Evolutionary conservation across 2,888 invertebrate genomes (phyloP), one percentile per base, ranked within the genome.

Genomic region (Phengaris arion): DNA sequence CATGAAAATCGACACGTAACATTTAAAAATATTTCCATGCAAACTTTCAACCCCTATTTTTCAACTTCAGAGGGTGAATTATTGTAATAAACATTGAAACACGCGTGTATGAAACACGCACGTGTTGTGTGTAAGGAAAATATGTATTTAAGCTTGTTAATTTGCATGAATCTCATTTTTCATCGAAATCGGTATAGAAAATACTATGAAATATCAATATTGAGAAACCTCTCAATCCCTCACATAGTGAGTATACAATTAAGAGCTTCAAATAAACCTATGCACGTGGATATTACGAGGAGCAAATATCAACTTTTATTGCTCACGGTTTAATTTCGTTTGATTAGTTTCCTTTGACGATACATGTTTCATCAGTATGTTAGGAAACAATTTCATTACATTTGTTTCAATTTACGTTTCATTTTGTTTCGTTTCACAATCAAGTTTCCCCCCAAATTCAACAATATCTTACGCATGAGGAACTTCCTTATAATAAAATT

Each of bases 401-500:
- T 22, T 10, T 22, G 10, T 59, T 5, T 59, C 59, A 59, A 10
- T 59, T 59, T 3, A 59, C 22, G 59, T 59, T 22, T 22, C 52
- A 52, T 52, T 52, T 12, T 52, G 52, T 52, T 52, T 52, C 22
- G 15, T 57, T 57, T 2, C 9, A 57, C 22, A 7, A 22, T 59
- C 4, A 59, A 59, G 15, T 13, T 55, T 52, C 57, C 35, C 35
- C 35, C 35, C 57, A 15, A 15, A 57, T 45, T 68, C 45, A 22
- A 68, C 13, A 59, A 59, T 59, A n/a, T 15, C 59, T 68, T 7
- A 46, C 68, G 68, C 68, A 46, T 68, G 13, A 68, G 45, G 15
- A 59, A 59, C 9, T 68, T 68, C 12, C 0, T 8, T 13, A 13
- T 68, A 68, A 10, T 35, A 68, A 68, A 12, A 68, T 64, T 35